These are phyloP conservation scores for Masticophis lateralis DNA, from an alignment of 2,797 vertebrate genomes.

Conservation along the genomic window DNA sequence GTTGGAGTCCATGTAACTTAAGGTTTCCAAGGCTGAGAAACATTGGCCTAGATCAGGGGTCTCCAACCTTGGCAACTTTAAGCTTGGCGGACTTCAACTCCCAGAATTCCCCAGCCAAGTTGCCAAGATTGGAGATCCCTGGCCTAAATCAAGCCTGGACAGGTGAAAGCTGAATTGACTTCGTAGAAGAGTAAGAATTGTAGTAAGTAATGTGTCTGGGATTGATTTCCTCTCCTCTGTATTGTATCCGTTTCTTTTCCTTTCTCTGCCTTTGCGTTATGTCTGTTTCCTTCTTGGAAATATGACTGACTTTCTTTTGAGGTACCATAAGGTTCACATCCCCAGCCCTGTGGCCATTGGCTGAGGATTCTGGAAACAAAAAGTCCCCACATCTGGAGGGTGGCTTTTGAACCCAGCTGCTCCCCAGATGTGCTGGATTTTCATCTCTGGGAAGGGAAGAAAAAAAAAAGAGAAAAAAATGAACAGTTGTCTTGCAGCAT, in stretches of 20 bases:
- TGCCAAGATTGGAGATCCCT: too few species aligned
- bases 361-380: background rate
- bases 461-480: rapidly evolving
- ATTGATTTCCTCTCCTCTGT: background rate
- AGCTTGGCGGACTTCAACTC: too few species aligned
- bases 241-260: background rate
- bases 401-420: background rate
- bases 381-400: background rate
- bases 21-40: background rate
- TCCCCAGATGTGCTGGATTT: background rate
- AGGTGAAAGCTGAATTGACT: background rate
- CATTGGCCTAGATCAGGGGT: background rate
- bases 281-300: background rate
- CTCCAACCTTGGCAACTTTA: too few species aligned
- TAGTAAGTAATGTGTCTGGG: background rate
- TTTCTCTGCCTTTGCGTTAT: background rate
- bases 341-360: background rate
- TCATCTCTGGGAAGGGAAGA: background rate
- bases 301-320: background rate
- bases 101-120: too few species aligned
- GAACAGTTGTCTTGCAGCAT: background rate
- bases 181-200: background rate
- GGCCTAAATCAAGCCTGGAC: background rate
- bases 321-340: background rate
- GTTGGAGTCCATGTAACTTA: background rate